These are phyloP conservation scores for Tubiluchus corallicola DNA, from an alignment of 2,888 invertebrate genomes.

Conservation along the genomic window DNA sequence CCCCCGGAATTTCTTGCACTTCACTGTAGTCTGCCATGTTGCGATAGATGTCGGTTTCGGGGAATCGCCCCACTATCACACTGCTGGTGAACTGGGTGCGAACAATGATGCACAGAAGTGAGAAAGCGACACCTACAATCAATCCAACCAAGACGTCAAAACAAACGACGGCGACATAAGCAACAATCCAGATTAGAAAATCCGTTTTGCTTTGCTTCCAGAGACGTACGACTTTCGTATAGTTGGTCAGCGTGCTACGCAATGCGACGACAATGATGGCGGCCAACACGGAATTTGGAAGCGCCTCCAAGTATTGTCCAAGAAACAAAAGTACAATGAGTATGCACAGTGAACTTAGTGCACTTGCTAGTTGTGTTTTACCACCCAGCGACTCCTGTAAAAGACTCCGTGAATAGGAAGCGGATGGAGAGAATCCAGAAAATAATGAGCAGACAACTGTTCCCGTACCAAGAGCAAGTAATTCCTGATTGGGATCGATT, in stretches of 20 bases:
- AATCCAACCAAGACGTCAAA: slow-evolving; percentile 66
- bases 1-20: no score
- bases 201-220: no score
- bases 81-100: no score
- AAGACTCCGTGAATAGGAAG: slow-evolving; percentile 34
- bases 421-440: slow-evolving; percentile 31
- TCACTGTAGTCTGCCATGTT: slow-evolving; percentile 49
- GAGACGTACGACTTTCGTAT: no score
- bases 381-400: slow-evolving; percentile 73
- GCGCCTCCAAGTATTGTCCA: no score
- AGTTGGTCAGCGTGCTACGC: no score
- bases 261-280: no score
- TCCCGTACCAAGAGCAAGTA: slow-evolving; percentile 37
- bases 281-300: no score
- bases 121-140: slow-evolving; percentile 49
- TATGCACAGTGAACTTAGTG: no score
- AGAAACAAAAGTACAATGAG: no score
- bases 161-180: slow-evolving; percentile 52
- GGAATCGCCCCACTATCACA: slow-evolving; percentile 46
- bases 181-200: slow-evolving; percentile 61
- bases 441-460: slow-evolving; percentile 43
- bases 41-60: slow-evolving; percentile 53
- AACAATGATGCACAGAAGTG: slow-evolving; percentile 49
- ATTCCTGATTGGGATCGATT: slow-evolving; percentile 32
- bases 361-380: slow-evolving; percentile 57